Conservation (phyloP, 2,113 vertebrate genomes). For the Colistium nudipinnis region DNA sequence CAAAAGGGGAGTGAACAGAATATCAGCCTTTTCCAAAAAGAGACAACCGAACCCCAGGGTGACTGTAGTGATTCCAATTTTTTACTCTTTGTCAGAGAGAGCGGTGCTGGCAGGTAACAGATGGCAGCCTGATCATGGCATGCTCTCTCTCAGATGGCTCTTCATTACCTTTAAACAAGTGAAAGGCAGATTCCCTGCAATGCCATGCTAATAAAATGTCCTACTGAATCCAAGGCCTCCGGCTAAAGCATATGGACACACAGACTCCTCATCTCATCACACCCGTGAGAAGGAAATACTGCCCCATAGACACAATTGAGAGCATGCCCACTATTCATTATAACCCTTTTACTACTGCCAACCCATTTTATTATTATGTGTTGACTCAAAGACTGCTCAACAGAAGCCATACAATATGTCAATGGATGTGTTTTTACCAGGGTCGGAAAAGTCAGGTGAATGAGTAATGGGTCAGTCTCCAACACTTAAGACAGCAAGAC, state of each 20-base stretch:
- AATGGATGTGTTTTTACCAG: neutral
- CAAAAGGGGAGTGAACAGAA: neutral
- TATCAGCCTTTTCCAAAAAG: conserved; percentile 11
- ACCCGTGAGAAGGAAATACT: conserved; percentile 46
- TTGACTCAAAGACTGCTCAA: neutral
- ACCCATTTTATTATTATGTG: conserved; percentile 7
- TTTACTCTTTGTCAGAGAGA: conserved; percentile 61
- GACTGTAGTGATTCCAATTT: conserved; percentile 33
- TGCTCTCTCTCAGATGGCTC: conserved; percentile 85
- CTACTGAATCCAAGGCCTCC: conserved; percentile 57
- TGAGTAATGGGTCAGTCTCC: neutral
- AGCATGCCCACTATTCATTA: conserved; percentile 42
- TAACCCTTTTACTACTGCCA: conserved; percentile 1
- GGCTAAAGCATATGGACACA: conserved; percentile 56
- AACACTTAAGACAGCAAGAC: neutral
- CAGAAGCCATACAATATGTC: neutral
- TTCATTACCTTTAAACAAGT: conserved; percentile 94
- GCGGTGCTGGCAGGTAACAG: conserved; percentile 86
- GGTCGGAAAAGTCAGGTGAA: neutral
- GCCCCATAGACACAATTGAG: conserved; percentile 30
- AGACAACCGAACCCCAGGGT: neutral
- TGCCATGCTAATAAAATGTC: conserved; percentile 63
- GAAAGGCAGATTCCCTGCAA: conserved; percentile 88
- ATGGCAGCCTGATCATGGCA: conserved; percentile 86
- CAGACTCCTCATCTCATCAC: conserved; percentile 35